These are phyloP conservation scores for Antheraea mylitta DNA, from an alignment of 1,140 invertebrate species.

Conservation along the genomic window DNA sequence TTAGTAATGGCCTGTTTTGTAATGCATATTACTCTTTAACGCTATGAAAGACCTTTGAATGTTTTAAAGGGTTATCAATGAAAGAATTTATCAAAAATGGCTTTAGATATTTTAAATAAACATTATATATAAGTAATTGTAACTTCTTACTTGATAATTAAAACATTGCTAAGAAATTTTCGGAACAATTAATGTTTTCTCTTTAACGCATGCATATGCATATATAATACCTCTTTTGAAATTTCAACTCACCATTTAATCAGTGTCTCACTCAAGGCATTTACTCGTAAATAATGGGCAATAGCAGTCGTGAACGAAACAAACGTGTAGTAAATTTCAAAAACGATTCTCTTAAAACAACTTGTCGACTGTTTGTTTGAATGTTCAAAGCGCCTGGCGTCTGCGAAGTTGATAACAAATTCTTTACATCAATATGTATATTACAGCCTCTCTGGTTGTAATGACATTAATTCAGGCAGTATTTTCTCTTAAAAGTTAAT, in stretches of 20 bases:
- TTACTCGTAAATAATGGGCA: conserved; percentile 19
- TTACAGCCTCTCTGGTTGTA: not conserved
- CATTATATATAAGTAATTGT: not conserved
- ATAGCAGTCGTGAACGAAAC: conserved; percentile 16
- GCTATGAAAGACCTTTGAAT: too few species aligned
- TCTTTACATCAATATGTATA: conserved; percentile 5
- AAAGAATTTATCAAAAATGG: too few species aligned
- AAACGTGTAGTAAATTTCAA: conserved; percentile 20
- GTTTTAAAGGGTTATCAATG: too few species aligned
- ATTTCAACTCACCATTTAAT: conserved; percentile 7
- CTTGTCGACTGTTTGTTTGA: conserved; percentile 21
- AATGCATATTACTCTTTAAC: too few species aligned
- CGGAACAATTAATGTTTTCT: not conserved
- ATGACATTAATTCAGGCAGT: not conserved
- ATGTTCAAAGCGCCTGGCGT: conserved; percentile 14
- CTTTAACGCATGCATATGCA: not conserved
- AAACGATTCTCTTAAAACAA: conserved; percentile 23
- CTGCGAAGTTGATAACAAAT: conserved; percentile 16
- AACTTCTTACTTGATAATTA: not conserved
- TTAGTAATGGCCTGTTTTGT: too few species aligned
- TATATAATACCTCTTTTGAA: not conserved
- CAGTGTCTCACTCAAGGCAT: not conserved
- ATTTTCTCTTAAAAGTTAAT: not conserved
- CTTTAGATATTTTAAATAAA: not conserved
- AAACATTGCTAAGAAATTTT: not conserved